Evolutionary conservation across 1,140 invertebrate genomes (phyloP), one percentile per base, ranked within the genome.

Genomic region (Araneus ventricosus): DNA sequence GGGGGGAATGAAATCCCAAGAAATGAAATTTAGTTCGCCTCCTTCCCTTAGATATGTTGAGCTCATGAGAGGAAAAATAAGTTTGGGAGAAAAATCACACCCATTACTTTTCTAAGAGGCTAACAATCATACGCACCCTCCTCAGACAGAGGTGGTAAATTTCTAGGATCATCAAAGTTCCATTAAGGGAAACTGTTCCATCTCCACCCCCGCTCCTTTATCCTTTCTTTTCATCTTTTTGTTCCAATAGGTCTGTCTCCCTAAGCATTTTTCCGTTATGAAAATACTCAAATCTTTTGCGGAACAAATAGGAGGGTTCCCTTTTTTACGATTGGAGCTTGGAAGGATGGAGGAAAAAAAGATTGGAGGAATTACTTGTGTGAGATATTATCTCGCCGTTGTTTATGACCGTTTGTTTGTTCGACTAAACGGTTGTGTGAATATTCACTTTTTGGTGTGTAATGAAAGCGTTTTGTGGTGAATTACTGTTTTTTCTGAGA

Each of bases 191-290:
- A 75, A 75, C 70, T 75, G 70, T 34, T 22, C 70, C 20, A 27
- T 14, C 70, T 10, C 27, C 67, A 20, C 70, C 30, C 30, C 37
- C 5, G 30, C 30, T 34, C 34, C 30, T 75, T 75, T 75, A 20
- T 30, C 37, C 17, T 75, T 6, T 37, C 17, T 34, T 20, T 30
- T 75, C 27, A 45, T 45, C 41, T 45, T 75, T 37, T 37, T 75
- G 70, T 37, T 75, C 70, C 30, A 30, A 75, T 34, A 75, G 30
- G 70, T 75, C 30, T 75, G 27, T 75, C 14, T 27, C 27, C 34
- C 70, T 75, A 75, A 75, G 70, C 14, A 75, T 37, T 75, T 52
- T 75, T 75, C 70, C 70, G 70, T 75, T 75, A 75, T 75, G 70
- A 34, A 75, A 75, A 75, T 30, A 22, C 70, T 75, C 37, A 75